Evolutionary conservation across 2,888 invertebrate genomes (phyloP), one percentile per base, ranked within the genome.

Genomic region (Nipponacmea schrenckii): DNA sequence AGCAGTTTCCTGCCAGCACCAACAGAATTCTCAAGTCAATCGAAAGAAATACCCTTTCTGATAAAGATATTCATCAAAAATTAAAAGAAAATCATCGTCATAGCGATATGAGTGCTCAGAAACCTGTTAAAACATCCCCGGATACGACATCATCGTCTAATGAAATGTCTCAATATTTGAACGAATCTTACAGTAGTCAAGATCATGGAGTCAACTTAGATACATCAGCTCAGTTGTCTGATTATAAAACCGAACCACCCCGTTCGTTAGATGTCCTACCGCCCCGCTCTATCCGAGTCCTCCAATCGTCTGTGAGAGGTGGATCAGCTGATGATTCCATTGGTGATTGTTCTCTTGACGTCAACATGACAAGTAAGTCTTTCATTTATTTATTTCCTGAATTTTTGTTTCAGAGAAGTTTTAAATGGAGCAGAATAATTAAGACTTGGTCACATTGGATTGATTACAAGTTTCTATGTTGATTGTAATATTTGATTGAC

Each of bases 331-430:
- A 83, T 70, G 86, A 85, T 68, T 84, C 84, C 12, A 84, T 86
- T 20, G 86, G 85, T 20, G 84, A 85, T 62, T 86, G 85, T 67
- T 86, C 86, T 0, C 80, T 85, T 14, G 84, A 85, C 70, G 80
- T 81, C 50, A 82, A 83, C 71, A 72, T 83, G 1, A 83, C 84
- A 74, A 84, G 85, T 83, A 74, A 74, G 84, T 74, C 31, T 31
- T 31, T 31, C 8, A 39, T 2, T 8, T 39, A 39, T 39, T 39
- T 7, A 8, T 10, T 39, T n/a, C n/a, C n/a, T n/a, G n/a, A n/a
- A 39, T 5, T 39, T 39, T 39, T 5, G 39, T 39, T 39, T 39
- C 39, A 39, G 39, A 39, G 7, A 5, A 39, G 8, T 7, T 2
- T 39, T 39, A 1, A 39, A 39, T 39, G 39, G 39, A 39, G 10